Evolutionary conservation across 2,888 invertebrate species (phyloP).

Genomic region (Sinopyrophorus schimmeli): DNA sequence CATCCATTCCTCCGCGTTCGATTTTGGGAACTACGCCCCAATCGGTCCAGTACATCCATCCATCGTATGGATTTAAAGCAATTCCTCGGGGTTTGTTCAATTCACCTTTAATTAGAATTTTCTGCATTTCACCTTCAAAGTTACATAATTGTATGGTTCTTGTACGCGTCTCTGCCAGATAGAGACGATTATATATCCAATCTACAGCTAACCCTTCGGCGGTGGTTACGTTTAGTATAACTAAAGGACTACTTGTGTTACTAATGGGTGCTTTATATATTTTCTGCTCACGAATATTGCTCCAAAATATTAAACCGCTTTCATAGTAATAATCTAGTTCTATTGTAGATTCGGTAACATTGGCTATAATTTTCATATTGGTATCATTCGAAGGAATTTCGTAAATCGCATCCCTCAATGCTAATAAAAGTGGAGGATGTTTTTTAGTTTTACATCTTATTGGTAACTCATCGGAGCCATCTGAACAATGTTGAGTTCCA

Average conservation of each 20-base stretch:
- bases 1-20: slow-evolving; percentile 96
- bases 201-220: slow-evolving; percentile 98
- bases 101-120: slow-evolving; percentile 79
- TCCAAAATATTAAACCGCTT: slow-evolving; percentile 96
- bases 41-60: slow-evolving; percentile 99
- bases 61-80: slow-evolving; percentile 89
- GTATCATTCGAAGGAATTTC: slow-evolving; percentile 89
- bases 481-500: slow-evolving; percentile 80
- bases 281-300: slow-evolving; percentile 88
- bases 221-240: slow-evolving; percentile 82
- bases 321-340: slow-evolving; percentile 93
- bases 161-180: slow-evolving; percentile 94
- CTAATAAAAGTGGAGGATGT: slow-evolving; percentile 87
- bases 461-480: slow-evolving; percentile 76
- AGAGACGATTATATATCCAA: slow-evolving; percentile 97
- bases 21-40: slow-evolving; percentile 94
- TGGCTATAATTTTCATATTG: slow-evolving; percentile 91
- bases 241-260: slow-evolving; percentile 82
- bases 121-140: slow-evolving; percentile 88
- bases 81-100: slow-evolving; percentile 94
- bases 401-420: slow-evolving; percentile 86
- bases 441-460: slow-evolving; percentile 77
- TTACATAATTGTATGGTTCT: slow-evolving; percentile 93
- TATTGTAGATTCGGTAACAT: slow-evolving; percentile 88
- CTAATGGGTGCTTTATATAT: slow-evolving; percentile 94